Evolutionary conservation across 2,113 vertebrate genomes (phyloP).

Genomic region (Stigmatopora argus): DNA sequence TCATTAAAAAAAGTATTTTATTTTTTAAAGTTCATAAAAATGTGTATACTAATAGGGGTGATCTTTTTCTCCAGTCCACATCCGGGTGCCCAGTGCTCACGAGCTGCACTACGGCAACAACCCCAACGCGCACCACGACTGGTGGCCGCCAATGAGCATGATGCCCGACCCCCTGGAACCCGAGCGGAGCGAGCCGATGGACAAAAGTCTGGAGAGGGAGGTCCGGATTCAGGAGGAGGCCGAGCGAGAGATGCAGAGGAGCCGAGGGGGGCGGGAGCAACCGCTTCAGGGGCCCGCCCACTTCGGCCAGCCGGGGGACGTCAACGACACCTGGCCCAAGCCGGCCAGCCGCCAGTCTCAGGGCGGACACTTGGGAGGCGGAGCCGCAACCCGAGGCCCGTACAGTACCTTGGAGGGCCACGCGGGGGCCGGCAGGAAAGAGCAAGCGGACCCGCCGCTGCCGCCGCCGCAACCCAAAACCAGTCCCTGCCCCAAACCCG

Average conservation of each 20-base stretch:
- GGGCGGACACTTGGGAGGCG: slow-evolving; percentile 23
- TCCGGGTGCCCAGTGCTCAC: background rate
- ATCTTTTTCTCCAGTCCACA: background rate
- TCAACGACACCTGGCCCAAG: slow-evolving; percentile 75
- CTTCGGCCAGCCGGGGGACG: slow-evolving; percentile 56
- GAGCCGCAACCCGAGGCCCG: slow-evolving; percentile 45
- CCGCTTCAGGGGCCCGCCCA: slow-evolving; percentile 54
- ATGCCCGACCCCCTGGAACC: slow-evolving; percentile 42
- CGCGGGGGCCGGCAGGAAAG: slow-evolving; percentile 36
- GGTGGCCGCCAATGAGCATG: slow-evolving; percentile 50
- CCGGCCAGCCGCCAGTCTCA: slow-evolving; percentile 55
- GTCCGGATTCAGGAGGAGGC: slow-evolving; percentile 48
- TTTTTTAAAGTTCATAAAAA: too few species aligned
- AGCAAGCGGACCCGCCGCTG: slow-evolving; percentile 10
- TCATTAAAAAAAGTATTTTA: too few species aligned
- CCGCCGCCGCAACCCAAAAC: slow-evolving; percentile 22
- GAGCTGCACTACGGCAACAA: slow-evolving; percentile 35
- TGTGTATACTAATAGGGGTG: background rate
- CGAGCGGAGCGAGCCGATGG: slow-evolving; percentile 51
- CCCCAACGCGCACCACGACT: slow-evolving; percentile 37
- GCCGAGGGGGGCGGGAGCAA: slow-evolving; percentile 36
- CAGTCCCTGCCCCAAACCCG: slow-evolving; percentile 35
- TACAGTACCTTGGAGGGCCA: slow-evolving; percentile 70
- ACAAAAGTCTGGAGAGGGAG: slow-evolving; percentile 37
- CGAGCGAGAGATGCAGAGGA: slow-evolving; percentile 37